A percentile compares a stretch with the other conserved stretches of the same genome.
These are phyloP conservation scores for Tetrao urogallus DNA, from an alignment of 2,113 vertebrate genomes.

Conservation along the genomic window DNA sequence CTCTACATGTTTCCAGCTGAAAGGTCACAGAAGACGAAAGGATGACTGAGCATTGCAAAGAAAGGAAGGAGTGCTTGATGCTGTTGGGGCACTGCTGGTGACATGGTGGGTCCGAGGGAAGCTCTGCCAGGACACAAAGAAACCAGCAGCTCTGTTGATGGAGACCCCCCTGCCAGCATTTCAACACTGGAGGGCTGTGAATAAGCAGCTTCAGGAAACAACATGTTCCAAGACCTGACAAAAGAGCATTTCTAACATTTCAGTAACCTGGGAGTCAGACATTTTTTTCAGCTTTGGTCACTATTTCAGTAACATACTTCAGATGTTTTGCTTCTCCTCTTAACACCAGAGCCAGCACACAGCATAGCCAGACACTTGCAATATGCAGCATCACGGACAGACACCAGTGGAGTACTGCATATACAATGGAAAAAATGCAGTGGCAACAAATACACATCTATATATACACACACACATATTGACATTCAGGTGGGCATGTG, in stretches of 20 bases:
- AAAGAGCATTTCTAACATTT: not conserved
- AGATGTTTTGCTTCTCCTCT: not conserved
- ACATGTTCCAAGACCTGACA: not conserved
- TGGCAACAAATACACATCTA: not conserved
- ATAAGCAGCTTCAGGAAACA: not conserved
- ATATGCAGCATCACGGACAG: not conserved
- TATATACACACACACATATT: not conserved
- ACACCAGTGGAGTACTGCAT: not conserved
- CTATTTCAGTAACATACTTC: not conserved
- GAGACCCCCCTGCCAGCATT: not conserved
- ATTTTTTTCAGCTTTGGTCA: not conserved
- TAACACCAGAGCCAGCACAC: not conserved
- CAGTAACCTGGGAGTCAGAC: not conserved
- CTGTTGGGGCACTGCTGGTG: not conserved
- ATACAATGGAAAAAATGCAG: not conserved
- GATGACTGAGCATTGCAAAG: not conserved
- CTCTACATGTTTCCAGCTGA: not conserved
- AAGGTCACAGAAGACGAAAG: not conserved
- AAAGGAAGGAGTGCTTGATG: not conserved
- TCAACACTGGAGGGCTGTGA: not conserved
- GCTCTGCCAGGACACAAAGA: not conserved
- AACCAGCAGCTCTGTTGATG: not conserved
- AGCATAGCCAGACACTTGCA: not conserved
- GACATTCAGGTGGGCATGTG: not conserved
- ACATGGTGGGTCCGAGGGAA: not conserved